These are phyloP conservation scores for Aelia acuminata DNA, from an alignment of 2,888 invertebrate species.

Conservation along the genomic window DNA sequence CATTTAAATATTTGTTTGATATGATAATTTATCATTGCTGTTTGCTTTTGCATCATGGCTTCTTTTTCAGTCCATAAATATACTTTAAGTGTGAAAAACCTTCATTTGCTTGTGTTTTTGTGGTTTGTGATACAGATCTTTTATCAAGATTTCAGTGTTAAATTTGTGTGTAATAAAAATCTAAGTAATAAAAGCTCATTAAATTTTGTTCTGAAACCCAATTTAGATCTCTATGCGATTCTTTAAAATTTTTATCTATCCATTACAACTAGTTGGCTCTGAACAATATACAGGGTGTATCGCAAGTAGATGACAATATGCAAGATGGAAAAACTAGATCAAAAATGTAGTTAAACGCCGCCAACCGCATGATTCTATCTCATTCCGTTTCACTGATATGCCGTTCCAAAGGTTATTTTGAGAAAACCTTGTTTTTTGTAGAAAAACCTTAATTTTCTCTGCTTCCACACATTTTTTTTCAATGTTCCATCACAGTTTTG, in stretches of 20 bases:
- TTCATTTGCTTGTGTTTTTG: slow-evolving; percentile 54
- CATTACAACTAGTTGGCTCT: background rate
- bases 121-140: slow-evolving; percentile 58
- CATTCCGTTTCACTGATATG: too few relatives aligned
- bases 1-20: slow-evolving; percentile 52
- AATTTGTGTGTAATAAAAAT: slow-evolving; percentile 57
- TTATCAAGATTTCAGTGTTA: slow-evolving; percentile 56
- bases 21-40: slow-evolving; percentile 41
- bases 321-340: too few relatives aligned
- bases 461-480: too few relatives aligned
- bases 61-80: slow-evolving; percentile 49
- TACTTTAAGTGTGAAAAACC: slow-evolving; percentile 50
- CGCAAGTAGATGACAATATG: too few relatives aligned
- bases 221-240: background rate
- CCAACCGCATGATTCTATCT: too few relatives aligned
- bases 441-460: too few relatives aligned
- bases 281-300: too few relatives aligned
- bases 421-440: too few relatives aligned
- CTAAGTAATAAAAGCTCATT: slow-evolving; percentile 55
- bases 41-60: slow-evolving; percentile 57
- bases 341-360: too few relatives aligned
- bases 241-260: background rate
- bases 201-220: background rate
- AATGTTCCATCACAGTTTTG: too few relatives aligned
- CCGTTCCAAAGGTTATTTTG: too few relatives aligned